Base-by-base conservation (phyloP, 2,113 vertebrate species). In the Urocynchramus pylzowi region DNA sequence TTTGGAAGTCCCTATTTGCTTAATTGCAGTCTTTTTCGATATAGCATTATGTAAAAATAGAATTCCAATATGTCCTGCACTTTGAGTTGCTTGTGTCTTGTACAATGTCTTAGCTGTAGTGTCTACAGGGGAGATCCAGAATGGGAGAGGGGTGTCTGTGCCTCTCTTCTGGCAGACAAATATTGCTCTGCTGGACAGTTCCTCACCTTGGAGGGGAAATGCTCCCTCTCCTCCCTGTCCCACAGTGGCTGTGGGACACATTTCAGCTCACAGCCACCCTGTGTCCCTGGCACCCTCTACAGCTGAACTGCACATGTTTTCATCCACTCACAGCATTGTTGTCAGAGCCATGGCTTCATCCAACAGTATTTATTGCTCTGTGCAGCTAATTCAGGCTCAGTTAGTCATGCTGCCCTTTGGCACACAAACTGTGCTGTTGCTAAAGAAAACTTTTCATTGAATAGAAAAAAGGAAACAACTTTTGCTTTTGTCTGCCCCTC, bases 211-310 rank as follows among this genome's bases (percentile, higher is more conserved):
- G 49, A 74, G 13, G 7, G 33, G 61, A 69, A 30, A 44, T 11
- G n/a, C 9, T 88, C 3, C 7, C 17, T 20, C 1, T 68, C 21
- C 53, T 77, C 45, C 19, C 33, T 42, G 13, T 56, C 17, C 47
- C 61, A 17, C 27, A 18, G 30, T 2, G 37, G 19, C 42, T 2
- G 6, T 1, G 13, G 49, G 31, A 37, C 30, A 31, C 0, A 0
- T 45, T 89, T 76, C 69, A 57, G 26, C 42, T 84, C 4, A 1
- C 15, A 71, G 45, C 5, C 73, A 2, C 13, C 12, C 2, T 2
- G 50, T 23, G 28, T 57, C 39, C 11, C 60, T 44, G 7, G 42
- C 41, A 70, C 42, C 42, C 37, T 12, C 10, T 65, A 9, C 39
- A 68, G 78, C 33, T 85, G 63, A 69, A 39, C 21, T 53, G 30